phyloP scores from a whole-genome alignment of 2,888 invertebrate species.

The Pseudococcus longispinus region DNA sequence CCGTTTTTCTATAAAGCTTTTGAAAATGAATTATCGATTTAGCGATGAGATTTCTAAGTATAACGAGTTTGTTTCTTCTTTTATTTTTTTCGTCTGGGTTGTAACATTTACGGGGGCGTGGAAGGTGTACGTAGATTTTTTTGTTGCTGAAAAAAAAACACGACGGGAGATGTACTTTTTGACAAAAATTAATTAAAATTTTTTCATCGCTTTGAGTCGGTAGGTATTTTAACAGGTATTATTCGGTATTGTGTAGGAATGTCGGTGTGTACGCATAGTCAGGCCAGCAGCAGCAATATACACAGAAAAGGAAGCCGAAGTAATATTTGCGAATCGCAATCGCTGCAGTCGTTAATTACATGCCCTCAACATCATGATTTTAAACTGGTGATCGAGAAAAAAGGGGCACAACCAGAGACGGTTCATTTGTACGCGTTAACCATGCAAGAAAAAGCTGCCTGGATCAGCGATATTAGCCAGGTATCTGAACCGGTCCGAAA shows the following conservation, averaged over 20 bases:
- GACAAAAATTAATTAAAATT: conserved; percentile 8
- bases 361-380: conserved; percentile 72
- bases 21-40: conserved; percentile 31
- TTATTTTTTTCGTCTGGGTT: not conserved
- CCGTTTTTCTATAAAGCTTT: conserved; percentile 24
- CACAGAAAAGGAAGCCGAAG: conserved; percentile 48
- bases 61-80: not conserved
- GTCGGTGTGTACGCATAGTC: conserved; percentile 50
- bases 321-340: conserved; percentile 51
- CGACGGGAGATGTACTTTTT: not conserved
- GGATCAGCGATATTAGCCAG: conserved; percentile 92
- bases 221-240: not conserved
- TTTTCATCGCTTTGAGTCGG: not conserved
- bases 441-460: conserved; percentile 87
- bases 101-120: not conserved
- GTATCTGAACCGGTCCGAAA: conserved; percentile 61
- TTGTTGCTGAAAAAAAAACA: not conserved
- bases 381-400: conserved; percentile 74
- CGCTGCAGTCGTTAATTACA: conserved; percentile 52
- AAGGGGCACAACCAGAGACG: conserved; percentile 73
- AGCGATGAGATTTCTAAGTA: conserved; percentile 11
- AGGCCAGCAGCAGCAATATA: conserved; percentile 15
- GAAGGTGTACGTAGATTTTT: not conserved
- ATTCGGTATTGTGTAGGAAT: not conserved
- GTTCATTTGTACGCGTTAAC: conserved; percentile 80